Percentiles rank a stretch among this genome's conserved stretches.
Conservation (phyloP, 2,113 vertebrate species). For the Callospermophilus lateralis region DNA sequence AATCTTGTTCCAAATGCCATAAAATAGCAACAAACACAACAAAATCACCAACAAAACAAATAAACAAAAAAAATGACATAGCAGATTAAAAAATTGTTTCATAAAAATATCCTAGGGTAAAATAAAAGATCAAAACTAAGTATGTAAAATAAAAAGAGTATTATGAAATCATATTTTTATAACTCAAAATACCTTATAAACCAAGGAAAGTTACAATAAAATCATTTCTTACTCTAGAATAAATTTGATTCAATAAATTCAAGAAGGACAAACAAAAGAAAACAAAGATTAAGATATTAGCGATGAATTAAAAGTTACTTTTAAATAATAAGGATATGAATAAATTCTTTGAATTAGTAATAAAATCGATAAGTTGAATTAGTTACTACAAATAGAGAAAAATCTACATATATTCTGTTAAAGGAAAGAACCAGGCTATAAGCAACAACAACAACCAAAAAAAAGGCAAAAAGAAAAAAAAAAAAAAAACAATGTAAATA, state of each 20-base stretch:
- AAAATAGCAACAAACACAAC: not conserved
- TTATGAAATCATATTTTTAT: not conserved
- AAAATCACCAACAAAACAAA: not conserved
- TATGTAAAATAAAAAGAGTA: not conserved
- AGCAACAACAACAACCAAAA: too few species aligned
- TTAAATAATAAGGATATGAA: not conserved
- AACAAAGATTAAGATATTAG: not conserved
- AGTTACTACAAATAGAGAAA: not conserved
- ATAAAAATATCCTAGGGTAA: not conserved
- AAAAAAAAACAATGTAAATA: not conserved
- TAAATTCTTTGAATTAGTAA: not conserved
- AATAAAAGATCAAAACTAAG: not conserved
- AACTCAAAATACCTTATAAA: constrained; percentile 37
- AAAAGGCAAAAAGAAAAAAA: not conserved
- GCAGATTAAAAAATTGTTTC: not conserved
- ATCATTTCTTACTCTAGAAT: not conserved
- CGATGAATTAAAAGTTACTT: not conserved
- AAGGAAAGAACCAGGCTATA: not conserved
- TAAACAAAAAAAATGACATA: not conserved
- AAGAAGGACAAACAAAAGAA: not conserved
- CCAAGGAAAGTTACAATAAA: constrained; percentile 11
- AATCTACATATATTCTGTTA: not conserved
- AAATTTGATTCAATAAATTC: not conserved
- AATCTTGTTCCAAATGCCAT: constrained; percentile 33
- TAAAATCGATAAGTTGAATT: not conserved